Evolutionary conservation across 2,113 vertebrate genomes (phyloP).

Genomic region (Hippocampus guttulatus): DNA sequence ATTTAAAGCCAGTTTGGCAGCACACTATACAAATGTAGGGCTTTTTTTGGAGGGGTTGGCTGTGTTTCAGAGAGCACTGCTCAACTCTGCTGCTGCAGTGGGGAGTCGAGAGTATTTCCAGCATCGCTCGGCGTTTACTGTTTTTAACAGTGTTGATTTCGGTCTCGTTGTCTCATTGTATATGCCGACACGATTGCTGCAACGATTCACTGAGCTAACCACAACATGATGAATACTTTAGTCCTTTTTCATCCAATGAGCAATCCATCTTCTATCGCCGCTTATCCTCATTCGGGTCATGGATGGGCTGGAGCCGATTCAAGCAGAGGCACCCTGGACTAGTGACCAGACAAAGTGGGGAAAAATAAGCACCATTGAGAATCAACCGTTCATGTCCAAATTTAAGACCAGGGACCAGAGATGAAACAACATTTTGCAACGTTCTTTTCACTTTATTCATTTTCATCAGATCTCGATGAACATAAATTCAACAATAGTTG

Average conservation of each 20-base stretch:
- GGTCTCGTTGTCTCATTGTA: not conserved
- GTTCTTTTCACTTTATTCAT: too few species aligned
- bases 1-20: conserved; percentile 13
- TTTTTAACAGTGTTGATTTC: not conserved
- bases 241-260: not conserved
- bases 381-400: not conserved
- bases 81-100: conserved; percentile 34
- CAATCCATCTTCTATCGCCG: not conserved
- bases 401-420: too few species aligned
- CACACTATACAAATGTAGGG: conserved; percentile 15
- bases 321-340: not conserved
- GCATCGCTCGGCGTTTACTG: not conserved
- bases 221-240: not conserved
- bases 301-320: not conserved
- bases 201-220: not conserved
- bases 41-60: conserved; percentile 11
- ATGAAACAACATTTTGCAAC: too few species aligned
- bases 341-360: not conserved
- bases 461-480: too few species aligned
- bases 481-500: too few species aligned
- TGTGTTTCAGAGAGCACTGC: conserved; percentile 26
- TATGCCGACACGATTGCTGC: not conserved
- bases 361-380: not conserved
- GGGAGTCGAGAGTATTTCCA: not conserved
- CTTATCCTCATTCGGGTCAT: not conserved